Base-by-base conservation (phyloP, 1,140 invertebrate species). In the Brachionus manjavacas region DNA sequence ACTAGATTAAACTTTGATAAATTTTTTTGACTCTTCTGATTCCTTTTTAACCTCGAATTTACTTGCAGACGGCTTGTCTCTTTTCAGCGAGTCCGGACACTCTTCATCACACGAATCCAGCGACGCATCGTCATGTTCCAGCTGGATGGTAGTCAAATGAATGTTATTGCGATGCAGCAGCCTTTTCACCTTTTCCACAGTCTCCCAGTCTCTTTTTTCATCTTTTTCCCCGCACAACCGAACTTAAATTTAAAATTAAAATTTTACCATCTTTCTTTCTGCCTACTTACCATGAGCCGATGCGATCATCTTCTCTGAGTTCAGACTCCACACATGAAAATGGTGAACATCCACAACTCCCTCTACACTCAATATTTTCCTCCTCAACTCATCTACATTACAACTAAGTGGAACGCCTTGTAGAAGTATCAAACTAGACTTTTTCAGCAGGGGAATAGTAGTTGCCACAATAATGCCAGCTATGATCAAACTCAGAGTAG, bases 401-500 rank as follows among this genome's bases (percentile, higher is more conserved):
- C 92, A 90, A 86, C 91, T 90, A 46, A 89, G 89, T 41, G 92
- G 91, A 11, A 91, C 91, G 8, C 91, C 91, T 86, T 92, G 91
- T 9, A 92, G 87, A 31, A 92, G 86, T 84, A 92, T 92, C 28
- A 91, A 87, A 6, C 90, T 90, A 1, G 91, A 91, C 85, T 92
- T 89, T 85, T 88, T 89, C 72, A 92, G 88, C 35, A 92, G 85
- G 85, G 91, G 91, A 86, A 91, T 89, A n/a, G 91, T 91, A 7
- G 90, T 90, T 25, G 86, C 86, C 23, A 91, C 87, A 70, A 92
- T 92, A 35, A 92, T 88, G 20, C 88, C 85, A 4, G 92, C 91
- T 89, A 92, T 89, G 12, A 91, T 66, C n/a, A 92, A 88, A 85
- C 91, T 91, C 68, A 99, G 92, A 23, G 93, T 93, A n/a, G 97